phyloP scores from a whole-genome alignment of 2,113 vertebrate genomes.

The Phrynocephalus versicolor region DNA sequence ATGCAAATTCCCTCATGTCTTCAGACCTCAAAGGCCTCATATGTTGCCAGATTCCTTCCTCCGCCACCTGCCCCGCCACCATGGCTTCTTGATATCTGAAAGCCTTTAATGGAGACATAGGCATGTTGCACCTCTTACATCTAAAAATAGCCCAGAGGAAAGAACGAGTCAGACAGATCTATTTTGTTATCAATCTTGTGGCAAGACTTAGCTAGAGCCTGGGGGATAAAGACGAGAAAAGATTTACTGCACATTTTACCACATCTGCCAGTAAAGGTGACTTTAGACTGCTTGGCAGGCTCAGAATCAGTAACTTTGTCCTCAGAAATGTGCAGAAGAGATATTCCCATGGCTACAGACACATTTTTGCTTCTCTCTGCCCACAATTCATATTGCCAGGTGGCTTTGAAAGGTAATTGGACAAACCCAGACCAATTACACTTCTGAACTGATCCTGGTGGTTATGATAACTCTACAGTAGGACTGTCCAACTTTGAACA shows the following conservation, averaged over 20 bases:
- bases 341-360: neutral
- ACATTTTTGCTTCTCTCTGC: slow-evolving; percentile 20
- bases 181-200: slow-evolving; percentile 39
- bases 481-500: no score
- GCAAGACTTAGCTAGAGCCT: slow-evolving; percentile 48
- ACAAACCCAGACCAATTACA: neutral
- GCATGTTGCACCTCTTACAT: slow-evolving; percentile 19
- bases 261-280: slow-evolving; percentile 59
- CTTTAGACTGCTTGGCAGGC: slow-evolving; percentile 34
- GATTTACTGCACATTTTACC: slow-evolving; percentile 46
- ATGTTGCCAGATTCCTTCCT: no score
- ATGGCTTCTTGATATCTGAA: slow-evolving; percentile 34
- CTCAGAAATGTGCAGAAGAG: neutral
- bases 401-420: neutral
- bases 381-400: neutral
- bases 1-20: neutral
- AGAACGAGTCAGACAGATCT: slow-evolving; percentile 6
- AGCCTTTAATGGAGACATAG: neutral
- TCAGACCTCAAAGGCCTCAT: neutral
- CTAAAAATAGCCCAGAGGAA: slow-evolving; percentile 35
- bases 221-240: neutral
- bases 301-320: slow-evolving; percentile 8
- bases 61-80: neutral
- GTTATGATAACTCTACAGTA: neutral
- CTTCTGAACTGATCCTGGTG: neutral